Evolutionary conservation across 2,113 vertebrate genomes (phyloP).

Genomic region (Hydrochoerus hydrochaeris): DNA sequence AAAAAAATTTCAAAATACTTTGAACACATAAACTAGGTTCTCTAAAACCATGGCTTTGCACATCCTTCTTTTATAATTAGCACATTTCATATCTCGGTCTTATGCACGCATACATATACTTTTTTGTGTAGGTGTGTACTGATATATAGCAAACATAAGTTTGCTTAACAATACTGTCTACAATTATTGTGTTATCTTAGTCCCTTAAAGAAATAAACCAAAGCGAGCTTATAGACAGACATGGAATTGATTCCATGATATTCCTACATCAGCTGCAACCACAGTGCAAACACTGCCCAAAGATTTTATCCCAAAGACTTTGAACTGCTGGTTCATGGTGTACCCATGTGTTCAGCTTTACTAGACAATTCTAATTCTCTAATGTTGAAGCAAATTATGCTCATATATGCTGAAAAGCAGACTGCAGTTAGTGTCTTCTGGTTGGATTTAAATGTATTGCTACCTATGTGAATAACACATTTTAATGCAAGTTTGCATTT

Average conservation of each 20-base stretch:
- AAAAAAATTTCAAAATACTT: neutral
- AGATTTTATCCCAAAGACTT: neutral
- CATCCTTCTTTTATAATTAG: neutral
- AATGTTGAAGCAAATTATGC: neutral
- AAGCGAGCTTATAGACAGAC: neutral
- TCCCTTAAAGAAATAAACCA: neutral
- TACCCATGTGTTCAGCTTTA: neutral
- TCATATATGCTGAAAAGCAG: neutral
- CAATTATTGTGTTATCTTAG: neutral
- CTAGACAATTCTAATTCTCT: conserved; percentile 15
- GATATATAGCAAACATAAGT: neutral
- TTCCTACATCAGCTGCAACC: neutral
- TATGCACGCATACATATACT: neutral
- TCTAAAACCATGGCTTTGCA: neutral
- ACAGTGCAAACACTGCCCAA: neutral
- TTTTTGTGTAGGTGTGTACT: neutral
- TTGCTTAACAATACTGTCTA: neutral
- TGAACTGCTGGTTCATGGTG: neutral
- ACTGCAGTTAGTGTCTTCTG: neutral
- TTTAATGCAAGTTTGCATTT: neutral
- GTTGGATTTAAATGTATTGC: neutral
- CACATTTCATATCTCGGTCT: neutral
- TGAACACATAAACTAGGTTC: neutral
- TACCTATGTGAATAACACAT: neutral
- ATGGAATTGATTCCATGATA: neutral